Evolutionary conservation across 1,140 invertebrate genomes (phyloP).

Genomic region (Diabrotica virgifera): DNA sequence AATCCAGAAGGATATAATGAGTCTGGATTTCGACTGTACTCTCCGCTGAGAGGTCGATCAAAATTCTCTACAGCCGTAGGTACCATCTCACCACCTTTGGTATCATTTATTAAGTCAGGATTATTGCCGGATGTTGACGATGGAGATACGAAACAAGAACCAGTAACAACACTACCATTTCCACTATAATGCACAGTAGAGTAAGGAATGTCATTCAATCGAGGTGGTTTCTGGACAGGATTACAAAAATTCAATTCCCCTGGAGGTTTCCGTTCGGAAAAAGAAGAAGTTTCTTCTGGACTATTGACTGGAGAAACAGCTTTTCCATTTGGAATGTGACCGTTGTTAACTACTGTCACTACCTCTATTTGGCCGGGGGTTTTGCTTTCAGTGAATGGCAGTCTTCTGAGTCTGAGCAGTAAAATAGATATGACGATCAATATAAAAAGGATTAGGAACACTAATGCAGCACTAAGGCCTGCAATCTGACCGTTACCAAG

Average conservation of each 20-base stretch:
- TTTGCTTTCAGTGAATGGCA: slow-evolving; percentile 71
- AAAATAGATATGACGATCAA: slow-evolving; percentile 71
- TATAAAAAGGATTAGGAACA: slow-evolving; percentile 74
- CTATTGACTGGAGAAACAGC: slow-evolving; percentile 45
- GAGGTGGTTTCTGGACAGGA: slow-evolving; percentile 66
- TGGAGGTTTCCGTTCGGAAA: slow-evolving; percentile 46
- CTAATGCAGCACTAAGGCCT: slow-evolving; percentile 76
- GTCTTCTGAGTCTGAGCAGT: slow-evolving; percentile 65
- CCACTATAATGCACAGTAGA: slow-evolving; percentile 61
- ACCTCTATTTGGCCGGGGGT: slow-evolving; percentile 69
- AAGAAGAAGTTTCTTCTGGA: slow-evolving; percentile 52
- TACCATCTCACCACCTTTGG: slow-evolving; percentile 54
- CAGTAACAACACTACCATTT: slow-evolving; percentile 59
- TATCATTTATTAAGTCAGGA: slow-evolving; percentile 80
- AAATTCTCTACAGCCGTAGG: slow-evolving; percentile 31
- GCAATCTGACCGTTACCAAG: slow-evolving; percentile 81
- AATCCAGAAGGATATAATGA: slow-evolving; percentile 69
- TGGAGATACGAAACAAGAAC: slow-evolving; percentile 63
- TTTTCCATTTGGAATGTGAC: slow-evolving; percentile 50
- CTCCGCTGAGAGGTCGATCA: slow-evolving; percentile 59
- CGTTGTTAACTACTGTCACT: slow-evolving; percentile 61
- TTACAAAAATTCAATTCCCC: slow-evolving; percentile 58
- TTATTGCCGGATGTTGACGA: slow-evolving; percentile 70
- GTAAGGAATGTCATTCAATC: slow-evolving; percentile 62
- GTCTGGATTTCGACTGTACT: slow-evolving; percentile 67